Conservation (phyloP, 53 echinoderm and acorn worm species). For the Arbacia lixula region DNA sequence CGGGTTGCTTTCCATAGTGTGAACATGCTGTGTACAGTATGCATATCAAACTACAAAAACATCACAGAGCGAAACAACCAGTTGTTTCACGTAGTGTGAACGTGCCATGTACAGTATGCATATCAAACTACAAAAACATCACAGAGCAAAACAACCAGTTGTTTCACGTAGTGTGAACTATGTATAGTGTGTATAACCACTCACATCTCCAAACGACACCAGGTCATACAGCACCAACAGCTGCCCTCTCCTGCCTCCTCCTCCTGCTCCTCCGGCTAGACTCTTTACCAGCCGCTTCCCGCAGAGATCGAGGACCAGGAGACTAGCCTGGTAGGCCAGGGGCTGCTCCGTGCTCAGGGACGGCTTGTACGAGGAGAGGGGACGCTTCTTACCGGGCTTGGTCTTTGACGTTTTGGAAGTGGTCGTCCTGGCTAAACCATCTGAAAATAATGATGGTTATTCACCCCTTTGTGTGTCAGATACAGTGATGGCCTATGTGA, state of each 20-base stretch:
- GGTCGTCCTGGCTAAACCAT: not conserved
- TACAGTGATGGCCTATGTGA: too few species aligned
- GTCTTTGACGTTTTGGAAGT: slow-evolving; percentile 6
- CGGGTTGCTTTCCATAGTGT: too few species aligned
- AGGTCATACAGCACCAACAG: slow-evolving; percentile 35
- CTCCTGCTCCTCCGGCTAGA: not conserved
- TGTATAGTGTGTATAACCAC: too few species aligned
- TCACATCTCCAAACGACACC: slow-evolving; percentile 40
- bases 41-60: too few species aligned
- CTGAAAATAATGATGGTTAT: slow-evolving; percentile 5
- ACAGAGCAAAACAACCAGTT: too few species aligned
- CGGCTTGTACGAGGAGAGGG: slow-evolving; percentile 19
- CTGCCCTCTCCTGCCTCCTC: not conserved
- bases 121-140: too few species aligned
- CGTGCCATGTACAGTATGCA: too few species aligned
- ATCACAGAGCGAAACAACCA: too few species aligned
- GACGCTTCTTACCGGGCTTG: slow-evolving; percentile 8
- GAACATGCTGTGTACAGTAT: too few species aligned
- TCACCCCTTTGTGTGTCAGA: not conserved
- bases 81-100: too few species aligned
- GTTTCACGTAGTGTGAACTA: too few species aligned
- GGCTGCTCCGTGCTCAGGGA: slow-evolving; percentile 16
- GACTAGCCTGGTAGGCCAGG: slow-evolving; percentile 42
- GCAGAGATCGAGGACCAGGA: slow-evolving; percentile 9
- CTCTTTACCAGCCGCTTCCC: slow-evolving; percentile 24